phyloP scores from a whole-genome alignment of 2,888 invertebrate genomes.

The Halictus quadricinctus region DNA sequence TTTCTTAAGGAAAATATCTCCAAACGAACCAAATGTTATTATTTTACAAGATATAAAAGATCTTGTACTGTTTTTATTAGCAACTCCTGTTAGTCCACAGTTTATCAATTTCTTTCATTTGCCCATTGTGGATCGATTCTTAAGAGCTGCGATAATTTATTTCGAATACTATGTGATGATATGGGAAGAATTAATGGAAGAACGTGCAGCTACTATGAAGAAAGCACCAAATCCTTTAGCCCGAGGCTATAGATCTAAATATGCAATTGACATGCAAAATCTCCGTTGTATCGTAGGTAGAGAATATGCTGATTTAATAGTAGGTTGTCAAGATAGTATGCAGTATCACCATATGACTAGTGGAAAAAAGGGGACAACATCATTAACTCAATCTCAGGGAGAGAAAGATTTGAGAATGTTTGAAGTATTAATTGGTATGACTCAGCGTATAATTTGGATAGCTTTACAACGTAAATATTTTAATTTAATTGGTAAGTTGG shows the following conservation, averaged over 20 bases:
- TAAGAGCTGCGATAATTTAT: conserved; percentile 86
- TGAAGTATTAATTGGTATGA: conserved; percentile 85
- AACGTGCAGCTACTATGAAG: conserved; percentile 82
- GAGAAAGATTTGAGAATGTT: conserved; percentile 86
- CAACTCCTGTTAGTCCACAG: conserved; percentile 84
- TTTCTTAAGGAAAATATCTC: conserved; percentile 85
- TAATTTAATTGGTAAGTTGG: conserved; percentile 85
- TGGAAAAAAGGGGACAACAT: conserved; percentile 80
- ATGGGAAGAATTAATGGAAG: conserved; percentile 84
- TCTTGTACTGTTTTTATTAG: conserved; percentile 84
- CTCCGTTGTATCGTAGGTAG: conserved; percentile 85
- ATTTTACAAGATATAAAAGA: conserved; percentile 86
- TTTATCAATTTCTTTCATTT: conserved; percentile 86
- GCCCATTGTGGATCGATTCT: conserved; percentile 85
- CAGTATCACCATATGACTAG: conserved; percentile 85
- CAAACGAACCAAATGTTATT: conserved; percentile 84
- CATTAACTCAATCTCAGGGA: conserved; percentile 84
- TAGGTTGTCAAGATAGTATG: conserved; percentile 80
- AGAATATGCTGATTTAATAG: conserved; percentile 85
- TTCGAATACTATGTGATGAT: conserved; percentile 87
- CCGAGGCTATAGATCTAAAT: conserved; percentile 70
- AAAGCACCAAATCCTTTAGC: conserved; percentile 77
- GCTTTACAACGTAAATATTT: conserved; percentile 85
- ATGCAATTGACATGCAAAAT: conserved; percentile 84
- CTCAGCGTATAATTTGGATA: conserved; percentile 86